phyloP scores from a whole-genome alignment of 1,140 invertebrate genomes.

The Frieseomelitta varia region DNA sequence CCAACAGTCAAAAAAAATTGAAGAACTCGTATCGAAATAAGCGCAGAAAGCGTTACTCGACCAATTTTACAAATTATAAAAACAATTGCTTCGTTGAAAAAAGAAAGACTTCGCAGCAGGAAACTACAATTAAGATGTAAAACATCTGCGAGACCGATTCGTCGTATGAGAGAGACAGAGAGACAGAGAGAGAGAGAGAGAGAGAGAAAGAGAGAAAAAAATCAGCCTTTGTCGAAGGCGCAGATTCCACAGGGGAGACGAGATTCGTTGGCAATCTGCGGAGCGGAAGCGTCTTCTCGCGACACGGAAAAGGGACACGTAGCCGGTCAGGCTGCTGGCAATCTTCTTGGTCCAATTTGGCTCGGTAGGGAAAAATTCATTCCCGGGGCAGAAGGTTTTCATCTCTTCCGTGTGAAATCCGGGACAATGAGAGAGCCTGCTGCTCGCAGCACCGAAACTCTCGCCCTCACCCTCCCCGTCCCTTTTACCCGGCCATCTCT shows the following conservation, averaged over 20 bases:
- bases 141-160: not conserved
- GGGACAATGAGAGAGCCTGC: conserved; percentile 54
- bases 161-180: not conserved
- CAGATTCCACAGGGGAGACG: not conserved
- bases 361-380: conserved; percentile 63
- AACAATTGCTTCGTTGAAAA: not conserved
- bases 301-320: conserved; percentile 6
- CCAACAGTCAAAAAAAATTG: too few species aligned
- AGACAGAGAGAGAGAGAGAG: too few species aligned
- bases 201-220: too few species aligned
- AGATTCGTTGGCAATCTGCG: conserved; percentile 24
- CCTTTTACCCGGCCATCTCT: conserved; percentile 28
- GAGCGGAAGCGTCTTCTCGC: conserved; percentile 12
- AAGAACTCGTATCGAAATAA: too few species aligned
- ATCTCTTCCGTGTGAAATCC: conserved; percentile 64
- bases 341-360: conserved; percentile 67
- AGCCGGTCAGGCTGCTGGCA: conserved; percentile 36
- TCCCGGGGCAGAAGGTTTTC: conserved; percentile 56
- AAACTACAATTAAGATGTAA: too few species aligned
- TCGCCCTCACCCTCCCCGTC: not conserved
- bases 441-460: conserved; percentile 53
- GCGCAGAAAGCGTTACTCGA: too few species aligned
- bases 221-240: not conserved
- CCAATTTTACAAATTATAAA: not conserved
- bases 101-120: too few species aligned